These are phyloP conservation scores for Grapholita molesta DNA, from an alignment of 1,140 invertebrate genomes.

Conservation along the genomic window DNA sequence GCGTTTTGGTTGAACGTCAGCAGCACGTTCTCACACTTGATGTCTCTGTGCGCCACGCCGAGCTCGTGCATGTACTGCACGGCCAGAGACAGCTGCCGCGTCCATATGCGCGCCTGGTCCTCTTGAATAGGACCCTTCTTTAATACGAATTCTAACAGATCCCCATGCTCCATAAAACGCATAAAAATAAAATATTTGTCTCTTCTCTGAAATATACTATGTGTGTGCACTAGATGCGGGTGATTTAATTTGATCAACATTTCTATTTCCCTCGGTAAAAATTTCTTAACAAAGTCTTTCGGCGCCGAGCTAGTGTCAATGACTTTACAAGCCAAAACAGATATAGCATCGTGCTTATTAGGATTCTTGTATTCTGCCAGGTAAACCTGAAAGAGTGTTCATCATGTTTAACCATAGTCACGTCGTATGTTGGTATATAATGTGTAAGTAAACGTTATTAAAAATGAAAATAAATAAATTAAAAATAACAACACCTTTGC, in stretches of 20 bases:
- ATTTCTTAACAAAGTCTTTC: slow-evolving; percentile 86
- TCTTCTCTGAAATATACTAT: slow-evolving; percentile 83
- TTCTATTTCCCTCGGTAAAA: slow-evolving; percentile 86
- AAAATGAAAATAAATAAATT: too few relatives aligned
- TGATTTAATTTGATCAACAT: slow-evolving; percentile 85
- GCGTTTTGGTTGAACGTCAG: slow-evolving; percentile 84
- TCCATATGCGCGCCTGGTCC: slow-evolving; percentile 83
- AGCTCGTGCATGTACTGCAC: slow-evolving; percentile 86
- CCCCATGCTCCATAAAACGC: slow-evolving; percentile 83
- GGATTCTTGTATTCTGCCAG: slow-evolving; percentile 65
- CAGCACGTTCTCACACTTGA: slow-evolving; percentile 90
- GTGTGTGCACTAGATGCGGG: slow-evolving; percentile 85
- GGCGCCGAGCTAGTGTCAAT: slow-evolving; percentile 84
- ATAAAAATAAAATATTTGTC: slow-evolving; percentile 85
- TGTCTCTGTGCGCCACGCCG: slow-evolving; percentile 86
- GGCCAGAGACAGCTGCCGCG: slow-evolving; percentile 81
- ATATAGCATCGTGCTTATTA: slow-evolving; percentile 56
- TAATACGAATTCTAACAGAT: slow-evolving; percentile 81
- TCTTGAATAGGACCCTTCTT: slow-evolving; percentile 81
- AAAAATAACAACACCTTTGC: slow-evolving; percentile 76
- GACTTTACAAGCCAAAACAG: slow-evolving; percentile 83
- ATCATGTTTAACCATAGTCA: too few relatives aligned
- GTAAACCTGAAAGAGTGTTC: slow-evolving; percentile 55
- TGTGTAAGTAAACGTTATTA: too few relatives aligned
- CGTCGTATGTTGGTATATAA: too few relatives aligned